These are phyloP conservation scores for Tetranychus truncatus DNA, from an alignment of 2,888 invertebrate species.

Conservation along the genomic window DNA sequence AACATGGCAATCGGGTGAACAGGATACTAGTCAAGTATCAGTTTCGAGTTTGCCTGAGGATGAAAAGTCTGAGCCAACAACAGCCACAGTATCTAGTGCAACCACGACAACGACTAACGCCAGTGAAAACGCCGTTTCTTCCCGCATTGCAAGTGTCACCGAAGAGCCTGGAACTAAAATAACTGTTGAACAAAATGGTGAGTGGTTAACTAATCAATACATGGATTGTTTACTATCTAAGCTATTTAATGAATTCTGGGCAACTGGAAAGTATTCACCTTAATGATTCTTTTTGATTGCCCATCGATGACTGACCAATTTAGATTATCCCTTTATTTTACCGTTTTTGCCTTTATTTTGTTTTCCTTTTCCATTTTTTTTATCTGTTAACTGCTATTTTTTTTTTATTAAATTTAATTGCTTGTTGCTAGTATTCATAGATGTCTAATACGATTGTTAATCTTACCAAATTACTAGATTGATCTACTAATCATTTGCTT, in stretches of 20 bases:
- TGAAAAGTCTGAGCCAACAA: constrained; percentile 26
- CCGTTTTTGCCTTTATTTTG: no score
- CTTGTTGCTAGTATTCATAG: no score
- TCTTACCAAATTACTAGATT: no score
- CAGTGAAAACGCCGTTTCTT: background rate
- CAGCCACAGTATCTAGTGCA: constrained; percentile 24
- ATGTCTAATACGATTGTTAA: no score
- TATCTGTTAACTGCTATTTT: no score
- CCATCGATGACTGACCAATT: background rate
- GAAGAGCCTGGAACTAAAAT: constrained; percentile 25
- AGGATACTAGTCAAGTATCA: constrained; percentile 28
- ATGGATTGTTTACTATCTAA: background rate
- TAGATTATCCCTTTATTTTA: background rate
- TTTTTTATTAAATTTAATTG: no score
- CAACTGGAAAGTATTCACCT: background rate
- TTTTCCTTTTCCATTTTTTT: no score
- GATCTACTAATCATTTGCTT: no score
- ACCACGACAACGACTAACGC: constrained; percentile 19
- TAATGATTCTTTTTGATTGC: background rate
- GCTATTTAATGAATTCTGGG: background rate
- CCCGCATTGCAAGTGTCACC: constrained; percentile 20
- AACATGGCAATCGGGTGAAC: constrained; percentile 26
- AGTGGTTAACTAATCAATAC: background rate
- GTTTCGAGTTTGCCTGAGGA: constrained; percentile 28
- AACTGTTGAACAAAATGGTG: constrained; percentile 26